Base-by-base conservation (phyloP, 2,797 vertebrate genomes). In the Clarias platycephalus region DNA sequence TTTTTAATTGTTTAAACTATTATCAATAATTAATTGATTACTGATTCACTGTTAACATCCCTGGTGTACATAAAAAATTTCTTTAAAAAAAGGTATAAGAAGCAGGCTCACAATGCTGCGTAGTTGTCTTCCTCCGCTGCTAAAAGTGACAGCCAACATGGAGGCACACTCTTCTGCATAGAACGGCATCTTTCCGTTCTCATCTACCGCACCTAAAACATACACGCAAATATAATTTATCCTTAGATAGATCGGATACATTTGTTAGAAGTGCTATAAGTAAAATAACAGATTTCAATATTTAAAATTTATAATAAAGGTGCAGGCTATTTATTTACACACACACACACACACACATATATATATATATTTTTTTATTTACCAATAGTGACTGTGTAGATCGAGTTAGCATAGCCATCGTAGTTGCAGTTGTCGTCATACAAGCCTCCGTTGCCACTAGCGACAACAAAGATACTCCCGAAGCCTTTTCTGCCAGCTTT, bases 311-410 rank as follows among this genome's bases (percentile, higher is more conserved):
- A 67, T 26, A 22, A 40, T 22, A 34, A 34, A 76, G 18, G 2
- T 31, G 15, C 0, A 31, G 44, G 44, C 44, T 49, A 12, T 49
- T 49, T 49, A 49, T 49, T 49, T 49, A 49, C 44, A 49, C 3
- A 2, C 2, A 49, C 2, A 37, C 5, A 37, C 10, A 12, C 5
- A 12, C 5, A 12, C 1, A 49, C 2, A 12, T 44, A 44, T 49
- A 49, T 12, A 10, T 12, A 49, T 49, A 49, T 12, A 49, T 12
- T 12, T 20, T 22, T 55, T 18, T 49, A 15, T 72, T 93, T 94
- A 99, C 98, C 98, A 10, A 99, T 95, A 0, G 98, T 99, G 89
- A 99, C 95, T 0, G 98, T 99, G 93, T 99, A 99, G 94, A 99
- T 98, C 87, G 98, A 99, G 94, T 99, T 99, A 89, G 98, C 98